Base-by-base conservation (phyloP, 2,797 vertebrate genomes). In the Capromys pilorides region DNA sequence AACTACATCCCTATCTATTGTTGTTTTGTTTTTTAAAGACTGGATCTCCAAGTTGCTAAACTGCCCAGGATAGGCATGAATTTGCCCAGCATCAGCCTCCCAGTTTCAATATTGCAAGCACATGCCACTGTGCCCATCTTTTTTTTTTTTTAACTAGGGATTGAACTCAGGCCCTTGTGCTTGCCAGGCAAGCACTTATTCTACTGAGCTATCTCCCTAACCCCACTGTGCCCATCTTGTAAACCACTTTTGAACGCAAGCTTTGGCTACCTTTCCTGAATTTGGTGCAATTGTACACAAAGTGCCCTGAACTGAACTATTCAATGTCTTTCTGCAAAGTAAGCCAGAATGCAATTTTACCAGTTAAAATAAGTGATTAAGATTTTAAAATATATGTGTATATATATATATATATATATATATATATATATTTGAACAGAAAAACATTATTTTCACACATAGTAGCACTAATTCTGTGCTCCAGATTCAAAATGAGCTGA, bases 401-500 rank as follows among this genome's bases (percentile, higher is more conserved):
- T n/a, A n/a, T n/a, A n/a, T n/a, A n/a, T n/a, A n/a, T n/a, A n/a
- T n/a, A n/a, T n/a, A n/a, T n/a, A n/a, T n/a, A n/a, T n/a, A n/a
- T n/a, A n/a, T n/a, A n/a, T n/a, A n/a, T n/a, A n/a, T n/a, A n/a
- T 93, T 90, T 93, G 33, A 77, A 18, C 84, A 77, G 33, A 39
- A 89, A 96, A 89, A 75, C 45, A 85, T 67, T 19, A 66, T 28
- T 73, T 97, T 94, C 85, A 39, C 10, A 1, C 62, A 85, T 67
- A 96, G 84, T 49, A 87, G 36, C 41, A 89, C 61, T 86, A 87
- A 89, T 66, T 69, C 85, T 95, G 77, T 94, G 69, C 36, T 87
- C 33, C 54, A 24, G 79, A 86, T 66, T 90, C 67, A 97, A 98
- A 97, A 96, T 97, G 80, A 97, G 91, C 89, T 96, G 81, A 96